Percentiles rank a stretch among this genome's conserved stretches.
phyloP scores from a whole-genome alignment of 30 jellyfish, hydroid and myxozoan species.

The Cassiopea andromeda region DNA sequence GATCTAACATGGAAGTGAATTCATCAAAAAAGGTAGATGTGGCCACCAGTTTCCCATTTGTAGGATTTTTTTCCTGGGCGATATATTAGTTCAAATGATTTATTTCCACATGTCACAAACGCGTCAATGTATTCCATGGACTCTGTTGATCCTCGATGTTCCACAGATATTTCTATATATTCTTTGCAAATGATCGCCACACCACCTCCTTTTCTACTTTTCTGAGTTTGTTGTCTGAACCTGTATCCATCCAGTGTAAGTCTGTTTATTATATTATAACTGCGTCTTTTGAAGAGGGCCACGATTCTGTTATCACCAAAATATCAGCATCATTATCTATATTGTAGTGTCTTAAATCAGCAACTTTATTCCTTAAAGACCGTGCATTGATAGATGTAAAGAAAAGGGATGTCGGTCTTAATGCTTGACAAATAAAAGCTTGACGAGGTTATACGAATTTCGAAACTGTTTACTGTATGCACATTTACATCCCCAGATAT shows the following conservation, averaged over 20 bases:
- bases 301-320: slow-evolving; percentile 37
- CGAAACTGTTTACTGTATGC: neutral
- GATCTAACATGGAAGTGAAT: too few relatives aligned
- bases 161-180: neutral
- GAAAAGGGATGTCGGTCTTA: slow-evolving; percentile 27
- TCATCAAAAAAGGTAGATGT: neutral
- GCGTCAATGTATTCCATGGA: too few relatives aligned
- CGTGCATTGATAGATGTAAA: slow-evolving; percentile 37
- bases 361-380: slow-evolving; percentile 47
- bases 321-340: slow-evolving; percentile 23
- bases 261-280: slow-evolving; percentile 28
- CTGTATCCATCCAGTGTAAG: neutral
- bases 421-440: slow-evolving; percentile 12
- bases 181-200: neutral
- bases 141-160: slow-evolving; percentile 26
- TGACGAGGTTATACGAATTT: slow-evolving; percentile 21
- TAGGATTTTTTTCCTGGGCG: slow-evolving; percentile 43
- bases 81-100: too few relatives aligned
- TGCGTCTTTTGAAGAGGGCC: slow-evolving; percentile 42
- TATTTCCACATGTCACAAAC: too few relatives aligned
- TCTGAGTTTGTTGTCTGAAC: slow-evolving; percentile 23
- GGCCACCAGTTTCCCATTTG: slow-evolving; percentile 28
- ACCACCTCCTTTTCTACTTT: slow-evolving; percentile 25
- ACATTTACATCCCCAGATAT: neutral
- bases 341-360: slow-evolving; percentile 38